These are phyloP conservation scores for Sandelia bainsii DNA, from an alignment of 2,797 vertebrate species.

Conservation along the genomic window DNA sequence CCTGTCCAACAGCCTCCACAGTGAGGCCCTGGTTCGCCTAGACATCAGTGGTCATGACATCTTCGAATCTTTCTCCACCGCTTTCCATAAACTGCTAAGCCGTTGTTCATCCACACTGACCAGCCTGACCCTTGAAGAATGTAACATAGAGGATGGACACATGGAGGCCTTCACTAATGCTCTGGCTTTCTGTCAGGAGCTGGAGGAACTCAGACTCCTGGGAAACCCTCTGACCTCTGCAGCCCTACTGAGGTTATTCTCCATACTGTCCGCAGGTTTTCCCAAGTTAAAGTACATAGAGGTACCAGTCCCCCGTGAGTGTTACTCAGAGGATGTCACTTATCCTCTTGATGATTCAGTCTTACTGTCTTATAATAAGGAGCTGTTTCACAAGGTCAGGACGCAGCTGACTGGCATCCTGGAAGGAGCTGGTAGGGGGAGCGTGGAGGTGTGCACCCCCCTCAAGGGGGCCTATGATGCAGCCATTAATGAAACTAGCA, in stretches of 20 bases:
- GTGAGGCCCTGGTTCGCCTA: constrained; percentile 86
- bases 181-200: constrained; percentile 83
- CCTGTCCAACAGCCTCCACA: constrained; percentile 91
- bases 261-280: constrained; percentile 80
- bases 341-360: constrained; percentile 91
- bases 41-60: constrained; percentile 95
- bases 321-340: constrained; percentile 86
- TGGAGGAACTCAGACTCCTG: constrained; percentile 90
- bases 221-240: constrained; percentile 91
- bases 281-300: constrained; percentile 88
- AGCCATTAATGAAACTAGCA: constrained; percentile 92
- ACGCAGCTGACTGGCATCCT: constrained; percentile 86
- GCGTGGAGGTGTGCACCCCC: constrained; percentile 88
- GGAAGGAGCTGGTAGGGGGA: constrained; percentile 83
- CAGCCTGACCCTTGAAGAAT: constrained; percentile 91
- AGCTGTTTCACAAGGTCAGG: constrained; percentile 84
- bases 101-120: constrained; percentile 85
- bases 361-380: constrained; percentile 85
- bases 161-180: constrained; percentile 81
- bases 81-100: constrained; percentile 89
- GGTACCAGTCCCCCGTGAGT: constrained; percentile 93
- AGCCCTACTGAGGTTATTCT: constrained; percentile 86
- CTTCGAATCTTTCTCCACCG: constrained; percentile 81
- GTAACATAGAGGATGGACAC: constrained; percentile 87
- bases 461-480: constrained; percentile 91